Evolutionary conservation across 2,888 invertebrate species (phyloP), one percentile per base, ranked within the genome.

Genomic region (Strigamia maritima): DNA sequence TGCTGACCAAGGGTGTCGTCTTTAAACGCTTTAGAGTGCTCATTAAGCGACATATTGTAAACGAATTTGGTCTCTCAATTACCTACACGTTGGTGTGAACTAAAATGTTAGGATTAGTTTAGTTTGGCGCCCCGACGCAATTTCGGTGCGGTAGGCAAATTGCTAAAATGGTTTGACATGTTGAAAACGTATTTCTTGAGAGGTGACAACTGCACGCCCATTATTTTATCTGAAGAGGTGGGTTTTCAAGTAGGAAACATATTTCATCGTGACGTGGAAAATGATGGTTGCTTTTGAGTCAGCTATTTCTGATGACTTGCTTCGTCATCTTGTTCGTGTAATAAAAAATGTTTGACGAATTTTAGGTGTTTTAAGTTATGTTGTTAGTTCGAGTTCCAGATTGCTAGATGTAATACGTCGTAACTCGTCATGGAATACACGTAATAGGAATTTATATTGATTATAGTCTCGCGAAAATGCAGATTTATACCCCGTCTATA

Each of bases 251-350:
- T 8, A 24, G 60, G 24, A n/a, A 60, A 60, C 60, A n/a, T 60
- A 60, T 60, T 60, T 60, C 60, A 60, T 60, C 60, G 24, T 60
- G 60, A 60, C 60, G 60, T 60, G 60, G 3, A 60, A 60, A 60
- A 60, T 60, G 60, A 60, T 60, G 60, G 19, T 24, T 19, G 60
- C 22, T 19, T 16, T 19, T 19, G 60, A 12, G 60, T 60, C 60
- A 60, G 60, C 60, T 60, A 60, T 60, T 60, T 60, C 60, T 60
- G 60, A 60, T 60, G 60, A 60, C 60, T 60, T 60, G 60, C 60
- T 60, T 60, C 60, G 60, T 60, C 60, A 60, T 60, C 60, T 60
- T 10, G 60, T 60, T 60, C 60, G 22, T 60, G 60, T 60, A 60
- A 60, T 60, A 60, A 60, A 60, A 60, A n/a, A 60, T 60, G 60